Conservation (phyloP, 2,113 vertebrate genomes). For the Micronisus gabar region DNA sequence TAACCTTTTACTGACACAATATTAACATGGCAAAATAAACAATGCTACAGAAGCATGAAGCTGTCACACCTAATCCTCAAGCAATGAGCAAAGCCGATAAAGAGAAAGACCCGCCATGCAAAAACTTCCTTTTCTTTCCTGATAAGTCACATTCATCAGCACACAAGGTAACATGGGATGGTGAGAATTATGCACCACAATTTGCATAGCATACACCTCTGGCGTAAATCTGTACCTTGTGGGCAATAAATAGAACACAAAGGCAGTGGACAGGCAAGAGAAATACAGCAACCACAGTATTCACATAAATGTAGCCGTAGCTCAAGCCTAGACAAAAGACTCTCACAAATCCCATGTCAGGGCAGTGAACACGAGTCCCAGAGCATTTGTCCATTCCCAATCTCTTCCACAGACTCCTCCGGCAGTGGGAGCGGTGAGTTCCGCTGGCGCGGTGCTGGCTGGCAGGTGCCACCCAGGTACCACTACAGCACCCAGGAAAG, state of each 20-base stretch:
- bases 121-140: not conserved
- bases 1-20: not conserved
- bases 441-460: fast-evolving
- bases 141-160: not conserved
- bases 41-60: not conserved
- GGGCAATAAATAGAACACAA: not conserved
- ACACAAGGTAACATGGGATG: not conserved
- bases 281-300: not conserved
- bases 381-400: no score
- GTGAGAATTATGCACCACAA: not conserved
- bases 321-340: not conserved
- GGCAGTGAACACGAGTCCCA: not conserved
- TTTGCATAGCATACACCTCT: not conserved
- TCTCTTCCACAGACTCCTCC: fast-evolving
- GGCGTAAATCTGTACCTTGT: not conserved
- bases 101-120: not conserved
- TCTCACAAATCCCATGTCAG: not conserved
- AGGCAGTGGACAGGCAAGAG: not conserved
- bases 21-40: not conserved
- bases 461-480: not conserved
- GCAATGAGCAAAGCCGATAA: not conserved
- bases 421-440: fast-evolving
- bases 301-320: not conserved
- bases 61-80: not conserved
- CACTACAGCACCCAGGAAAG: fast-evolving